Evolutionary conservation across 1,140 invertebrate genomes (phyloP).

Genomic region (Platorchestia sp.): DNA sequence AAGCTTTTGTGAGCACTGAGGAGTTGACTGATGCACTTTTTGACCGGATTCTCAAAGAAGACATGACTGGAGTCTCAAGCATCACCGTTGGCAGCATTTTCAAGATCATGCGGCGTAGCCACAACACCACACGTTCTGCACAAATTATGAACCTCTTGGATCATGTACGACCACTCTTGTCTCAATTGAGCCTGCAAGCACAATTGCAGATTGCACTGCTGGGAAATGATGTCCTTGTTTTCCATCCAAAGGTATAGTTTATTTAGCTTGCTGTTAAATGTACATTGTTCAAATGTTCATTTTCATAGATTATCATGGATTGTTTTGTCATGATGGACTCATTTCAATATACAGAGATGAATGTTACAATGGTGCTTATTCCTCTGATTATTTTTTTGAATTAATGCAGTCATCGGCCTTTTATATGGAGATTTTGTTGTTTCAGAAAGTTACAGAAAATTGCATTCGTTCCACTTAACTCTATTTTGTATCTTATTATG

Average conservation of each 20-base stretch:
- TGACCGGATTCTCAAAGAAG: not conserved
- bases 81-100: conserved; percentile 64
- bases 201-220: conserved; percentile 65
- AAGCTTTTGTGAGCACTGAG: conserved; percentile 62
- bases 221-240: conserved; percentile 64
- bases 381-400: no score
- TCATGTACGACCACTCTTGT: conserved; percentile 57
- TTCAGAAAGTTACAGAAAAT: no score
- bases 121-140: conserved; percentile 55
- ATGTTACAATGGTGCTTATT: no score
- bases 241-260: conserved; percentile 28
- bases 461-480: no score
- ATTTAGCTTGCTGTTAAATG: not conserved
- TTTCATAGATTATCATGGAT: no score
- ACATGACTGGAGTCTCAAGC: conserved; percentile 62
- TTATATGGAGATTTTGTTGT: no score
- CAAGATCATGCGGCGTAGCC: conserved; percentile 63
- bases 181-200: conserved; percentile 59
- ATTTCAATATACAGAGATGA: no score
- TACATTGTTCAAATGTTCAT: no score
- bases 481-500: no score
- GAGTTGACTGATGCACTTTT: conserved; percentile 61
- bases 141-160: conserved; percentile 60
- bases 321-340: no score
- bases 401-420: no score